Evolutionary conservation across 2,797 vertebrate genomes (phyloP), one percentile per base, ranked within the genome.

Genomic region (Microtus obscurus): DNA sequence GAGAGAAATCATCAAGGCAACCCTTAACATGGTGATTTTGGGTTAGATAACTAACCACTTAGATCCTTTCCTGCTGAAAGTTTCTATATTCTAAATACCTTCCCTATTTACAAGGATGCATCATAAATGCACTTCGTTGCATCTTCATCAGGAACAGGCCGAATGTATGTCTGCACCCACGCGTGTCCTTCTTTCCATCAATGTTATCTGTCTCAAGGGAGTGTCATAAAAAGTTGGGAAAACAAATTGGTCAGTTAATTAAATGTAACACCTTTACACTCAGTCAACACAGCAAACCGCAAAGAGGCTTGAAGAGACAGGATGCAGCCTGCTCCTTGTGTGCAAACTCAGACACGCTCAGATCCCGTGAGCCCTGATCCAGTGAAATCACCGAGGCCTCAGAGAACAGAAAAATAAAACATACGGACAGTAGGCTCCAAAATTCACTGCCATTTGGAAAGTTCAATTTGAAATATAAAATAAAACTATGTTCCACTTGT

Each of bases 251-350:
- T 85, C 53, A 94, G 63, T 98, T 97, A 98, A 98, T 97, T 98
- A 97, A 98, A 95, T 95, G 87, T 40, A 0, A 1, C 51, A 34
- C 45, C 93, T 97, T 90, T 79, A 97, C 89, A 78, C 51, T 17
- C 11, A 92, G 63, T 90, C 98, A 97, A 95, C 95, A 94, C 87
- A 97, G 97, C 91, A 97, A 98, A 96, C 97, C 97, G 79, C 88
- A 96, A 96, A 5, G 78, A 93, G 91, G 23, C 85, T 67, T 74
- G 94, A 56, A 83, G 37, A 96, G 94, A 89, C 13, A n/a, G 71
- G 65, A 59, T 40, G 25, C 34, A 13, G 53, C 51, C 29, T 27
- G 27, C 16, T 74, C 56, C 21, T n/a, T 40, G 71, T 40, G 71
- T 61, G 90, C 16, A 65, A 31, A 63, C 34, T 0, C 2, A 96